A percentile compares a stretch with the other conserved stretches of the same genome.
Conservation (phyloP, 1,140 invertebrate species). For the Ganaspis sp. region DNA sequence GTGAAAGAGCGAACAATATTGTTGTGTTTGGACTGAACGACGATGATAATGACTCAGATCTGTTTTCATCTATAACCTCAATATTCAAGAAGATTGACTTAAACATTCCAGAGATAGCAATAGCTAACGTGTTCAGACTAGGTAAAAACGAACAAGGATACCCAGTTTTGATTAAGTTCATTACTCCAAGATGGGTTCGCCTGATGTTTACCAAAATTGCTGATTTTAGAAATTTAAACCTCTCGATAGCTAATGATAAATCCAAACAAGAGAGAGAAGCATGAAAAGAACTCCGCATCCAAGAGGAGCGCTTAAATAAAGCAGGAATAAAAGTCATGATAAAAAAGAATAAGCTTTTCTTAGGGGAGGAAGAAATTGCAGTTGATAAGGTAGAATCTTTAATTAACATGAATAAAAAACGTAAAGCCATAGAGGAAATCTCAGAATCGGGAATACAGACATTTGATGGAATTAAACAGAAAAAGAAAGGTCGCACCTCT, state of each 20-base stretch:
- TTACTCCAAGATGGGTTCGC: not conserved
- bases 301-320: not conserved
- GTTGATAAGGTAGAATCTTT: not conserved
- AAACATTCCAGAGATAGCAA: not conserved
- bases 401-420: not conserved
- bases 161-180: not conserved
- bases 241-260: not conserved
- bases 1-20: no score
- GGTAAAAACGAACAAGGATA: not conserved
- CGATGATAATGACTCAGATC: no score
- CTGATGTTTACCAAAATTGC: not conserved
- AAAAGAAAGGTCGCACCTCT: not conserved
- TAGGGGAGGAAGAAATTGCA: no score
- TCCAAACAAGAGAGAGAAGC: not conserved
- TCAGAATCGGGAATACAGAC: no score
- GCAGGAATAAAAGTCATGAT: no score
- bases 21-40: no score
- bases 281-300: not conserved
- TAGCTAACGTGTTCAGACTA: not conserved
- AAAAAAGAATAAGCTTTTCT: no score
- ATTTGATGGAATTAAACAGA: not conserved
- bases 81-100: no score
- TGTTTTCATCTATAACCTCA: no score
- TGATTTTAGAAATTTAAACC: not conserved
- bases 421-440: not conserved